These are phyloP conservation scores for Petrocephalus zakoni DNA, from an alignment of 2,113 vertebrate genomes.

Conservation along the genomic window DNA sequence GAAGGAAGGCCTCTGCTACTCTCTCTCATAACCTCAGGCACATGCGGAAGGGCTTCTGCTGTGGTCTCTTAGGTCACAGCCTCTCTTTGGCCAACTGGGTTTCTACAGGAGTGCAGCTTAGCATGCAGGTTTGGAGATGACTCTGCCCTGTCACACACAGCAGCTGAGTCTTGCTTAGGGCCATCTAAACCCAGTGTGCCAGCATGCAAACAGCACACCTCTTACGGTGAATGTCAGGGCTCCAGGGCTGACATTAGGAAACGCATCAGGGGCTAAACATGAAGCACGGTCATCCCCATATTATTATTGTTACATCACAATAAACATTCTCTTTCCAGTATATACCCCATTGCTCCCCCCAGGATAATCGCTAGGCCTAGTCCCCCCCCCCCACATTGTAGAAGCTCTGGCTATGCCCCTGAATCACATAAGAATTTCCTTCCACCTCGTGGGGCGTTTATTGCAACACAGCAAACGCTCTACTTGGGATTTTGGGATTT, in stretches of 20 bases:
- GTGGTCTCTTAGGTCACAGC: not conserved
- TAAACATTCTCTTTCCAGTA: not conserved
- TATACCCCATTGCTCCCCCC: not conserved
- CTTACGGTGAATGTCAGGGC: not conserved
- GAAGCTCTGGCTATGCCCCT: not conserved
- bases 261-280: not conserved
- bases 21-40: not conserved
- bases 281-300: not conserved
- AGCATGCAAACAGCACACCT: not conserved
- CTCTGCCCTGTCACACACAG: not conserved
- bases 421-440: not conserved
- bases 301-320: not conserved
- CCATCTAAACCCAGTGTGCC: not conserved
- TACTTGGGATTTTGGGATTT: not conserved
- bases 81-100: not conserved
- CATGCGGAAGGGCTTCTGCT: not conserved
- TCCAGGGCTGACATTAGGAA: not conserved
- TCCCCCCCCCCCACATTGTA: not conserved
- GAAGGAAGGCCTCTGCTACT: not conserved
- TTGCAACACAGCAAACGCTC: not conserved
- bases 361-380: not conserved
- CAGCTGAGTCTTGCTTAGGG: not conserved
- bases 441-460: not conserved
- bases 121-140: not conserved
- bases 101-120: not conserved